Base-by-base conservation (phyloP, 35 echinoderm and acorn worm species). In the Diadema setosum region DNA sequence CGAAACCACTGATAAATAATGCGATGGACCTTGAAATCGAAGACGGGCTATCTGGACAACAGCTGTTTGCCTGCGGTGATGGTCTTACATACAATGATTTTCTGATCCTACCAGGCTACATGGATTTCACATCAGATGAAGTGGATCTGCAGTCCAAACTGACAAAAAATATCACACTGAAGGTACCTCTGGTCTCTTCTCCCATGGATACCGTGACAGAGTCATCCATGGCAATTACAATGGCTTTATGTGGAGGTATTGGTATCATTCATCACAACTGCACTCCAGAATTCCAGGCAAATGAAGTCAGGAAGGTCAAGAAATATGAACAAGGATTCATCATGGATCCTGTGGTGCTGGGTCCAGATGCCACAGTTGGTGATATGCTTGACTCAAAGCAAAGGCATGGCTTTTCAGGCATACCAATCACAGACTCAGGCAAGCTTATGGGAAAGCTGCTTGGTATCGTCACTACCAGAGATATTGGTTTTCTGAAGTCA, bases 311-410 rank as follows among this genome's bases (percentile, higher is more conserved):
- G 39, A 94, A 90, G 83, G 96, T 99, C 4, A 99, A 98, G 95
- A 98, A 98, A 98, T 98, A 98, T 82, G 96, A 98, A 65, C 96
- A 98, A 91, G 96, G 96, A 26, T 98, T 98, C 46, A 98, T 98
- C 50, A 20, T 98, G 74, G 96, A 98, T 83, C 96, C 96, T 39
- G 92, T 98, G 18, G 93, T 94, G 30, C 91, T 98, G 85, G 89
- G 86, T 37, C 96, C 92, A 3, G 49, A 98, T 12, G 45, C 91
- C 46, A 91, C 93, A 42, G 96, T 98, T 1, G 82, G 81, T 2
- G 89, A 94, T 75, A 92, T 98, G 8, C 94, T 98, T 81, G 67
- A 75, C 11, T 81, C 96, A 18, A 98, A 94, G 70, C 64, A 85
- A 39, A 81, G 43, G 16, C 89, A 94, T 83, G 96, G 96, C 30